Conservation (phyloP, 1,140 invertebrate species). For the Pachypsylla venusta region DNA sequence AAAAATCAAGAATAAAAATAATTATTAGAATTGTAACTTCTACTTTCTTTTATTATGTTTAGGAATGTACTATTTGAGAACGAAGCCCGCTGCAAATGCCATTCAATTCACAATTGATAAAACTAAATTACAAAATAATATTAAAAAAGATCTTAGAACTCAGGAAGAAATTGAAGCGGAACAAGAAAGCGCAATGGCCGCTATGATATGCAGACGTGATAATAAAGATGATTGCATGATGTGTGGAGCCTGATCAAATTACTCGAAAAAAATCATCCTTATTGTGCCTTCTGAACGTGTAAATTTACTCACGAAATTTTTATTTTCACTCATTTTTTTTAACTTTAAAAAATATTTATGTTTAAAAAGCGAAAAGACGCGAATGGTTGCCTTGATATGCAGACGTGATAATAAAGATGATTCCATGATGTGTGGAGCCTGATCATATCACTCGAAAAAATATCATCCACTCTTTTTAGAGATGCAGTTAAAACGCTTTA, state of each 20-base stretch:
- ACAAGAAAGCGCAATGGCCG: constrained; percentile 43
- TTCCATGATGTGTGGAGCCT: constrained; percentile 68
- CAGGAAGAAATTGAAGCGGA: constrained; percentile 18
- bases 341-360: too few species aligned
- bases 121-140: constrained; percentile 39
- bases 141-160: constrained; percentile 19
- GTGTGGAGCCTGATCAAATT: constrained; percentile 61
- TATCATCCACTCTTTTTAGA: too few species aligned
- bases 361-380: too few species aligned
- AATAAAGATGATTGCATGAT: constrained; percentile 84
- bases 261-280: too few species aligned
- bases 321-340: too few species aligned
- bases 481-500: too few species aligned
- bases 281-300: too few species aligned
- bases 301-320: too few species aligned
- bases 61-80: constrained; percentile 97
- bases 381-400: constrained; percentile 64
- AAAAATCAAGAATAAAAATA: too few species aligned
- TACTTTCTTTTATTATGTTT: constrained; percentile 21
- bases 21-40: too few species aligned
- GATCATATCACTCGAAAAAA: too few species aligned
- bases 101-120: constrained; percentile 98
- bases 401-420: constrained; percentile 80
- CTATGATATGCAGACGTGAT: constrained; percentile 70
- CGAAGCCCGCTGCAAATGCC: constrained; percentile 88